phyloP scores from a whole-genome alignment of 2,113 vertebrate genomes.

The Ailurus styani region DNA sequence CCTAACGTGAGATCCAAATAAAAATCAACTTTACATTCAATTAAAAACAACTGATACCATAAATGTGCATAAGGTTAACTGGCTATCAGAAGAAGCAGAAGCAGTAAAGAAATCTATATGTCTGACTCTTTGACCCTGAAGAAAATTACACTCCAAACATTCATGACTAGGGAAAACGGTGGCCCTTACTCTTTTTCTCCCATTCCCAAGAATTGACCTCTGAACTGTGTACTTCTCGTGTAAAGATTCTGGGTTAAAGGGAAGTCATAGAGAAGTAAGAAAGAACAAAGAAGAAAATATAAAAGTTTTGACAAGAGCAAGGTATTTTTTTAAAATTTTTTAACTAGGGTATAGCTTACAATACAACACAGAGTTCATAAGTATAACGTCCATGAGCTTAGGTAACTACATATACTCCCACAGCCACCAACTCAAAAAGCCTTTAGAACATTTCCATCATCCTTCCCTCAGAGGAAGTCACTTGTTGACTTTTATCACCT shows the following conservation, averaged over 20 bases:
- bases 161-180: not conserved
- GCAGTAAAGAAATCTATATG: not conserved
- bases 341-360: not conserved
- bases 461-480: not conserved
- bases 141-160: not conserved
- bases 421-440: not conserved
- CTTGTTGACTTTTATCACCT: not conserved
- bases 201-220: not conserved
- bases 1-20: not conserved
- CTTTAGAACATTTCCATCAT: not conserved
- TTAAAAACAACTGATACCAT: conserved; percentile 13
- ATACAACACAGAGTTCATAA: not conserved
- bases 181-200: not conserved
- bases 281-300: not conserved
- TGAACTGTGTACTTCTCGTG: not conserved
- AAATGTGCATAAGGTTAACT: not conserved
- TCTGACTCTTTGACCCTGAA: not conserved
- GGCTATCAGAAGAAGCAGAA: not conserved
- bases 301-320: not conserved
- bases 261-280: not conserved
- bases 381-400: not conserved
- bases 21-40: conserved; percentile 13
- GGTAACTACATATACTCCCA: not conserved
- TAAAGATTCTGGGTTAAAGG: not conserved
- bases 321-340: not conserved